Conservation (phyloP, 2,888 invertebrate species). For the Rhorus exstirpatorius region DNA sequence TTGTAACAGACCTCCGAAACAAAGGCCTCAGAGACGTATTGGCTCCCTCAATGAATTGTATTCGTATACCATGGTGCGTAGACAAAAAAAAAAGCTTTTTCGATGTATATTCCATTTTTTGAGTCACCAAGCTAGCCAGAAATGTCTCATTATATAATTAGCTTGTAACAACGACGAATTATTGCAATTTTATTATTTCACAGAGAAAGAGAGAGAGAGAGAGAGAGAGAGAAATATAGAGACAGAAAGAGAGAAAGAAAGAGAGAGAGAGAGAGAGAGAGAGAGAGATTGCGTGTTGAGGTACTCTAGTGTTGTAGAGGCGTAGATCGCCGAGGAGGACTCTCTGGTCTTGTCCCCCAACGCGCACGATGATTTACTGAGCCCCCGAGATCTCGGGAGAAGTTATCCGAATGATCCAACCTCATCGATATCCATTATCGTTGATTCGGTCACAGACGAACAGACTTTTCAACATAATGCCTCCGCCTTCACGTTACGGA, state of each 20-base stretch:
- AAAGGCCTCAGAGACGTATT: too few relatives aligned
- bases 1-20: too few relatives aligned
- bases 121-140: too few relatives aligned
- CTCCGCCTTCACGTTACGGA: constrained; percentile 74
- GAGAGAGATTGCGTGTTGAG: constrained; percentile 83
- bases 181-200: constrained; percentile 80
- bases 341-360: constrained; percentile 77
- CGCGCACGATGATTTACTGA: constrained; percentile 59
- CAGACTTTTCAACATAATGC: constrained; percentile 72
- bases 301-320: constrained; percentile 85
- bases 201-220: constrained; percentile 73
- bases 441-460: constrained; percentile 75
- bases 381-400: constrained; percentile 60
- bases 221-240: constrained; percentile 71
- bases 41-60: too few relatives aligned
- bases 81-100: too few relatives aligned
- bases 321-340: constrained; percentile 77
- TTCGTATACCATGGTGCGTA: too few relatives aligned
- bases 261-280: constrained; percentile 73
- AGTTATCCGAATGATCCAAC: constrained; percentile 57
- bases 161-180: constrained; percentile 25
- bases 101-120: too few relatives aligned
- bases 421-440: constrained; percentile 71
- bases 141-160: constrained; percentile 1
- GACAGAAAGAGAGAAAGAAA: constrained; percentile 72